Percentiles rank a stretch among this genome's conserved stretches.
Conservation (phyloP, 2,113 vertebrate genomes). For the Caloenas nicobarica region DNA sequence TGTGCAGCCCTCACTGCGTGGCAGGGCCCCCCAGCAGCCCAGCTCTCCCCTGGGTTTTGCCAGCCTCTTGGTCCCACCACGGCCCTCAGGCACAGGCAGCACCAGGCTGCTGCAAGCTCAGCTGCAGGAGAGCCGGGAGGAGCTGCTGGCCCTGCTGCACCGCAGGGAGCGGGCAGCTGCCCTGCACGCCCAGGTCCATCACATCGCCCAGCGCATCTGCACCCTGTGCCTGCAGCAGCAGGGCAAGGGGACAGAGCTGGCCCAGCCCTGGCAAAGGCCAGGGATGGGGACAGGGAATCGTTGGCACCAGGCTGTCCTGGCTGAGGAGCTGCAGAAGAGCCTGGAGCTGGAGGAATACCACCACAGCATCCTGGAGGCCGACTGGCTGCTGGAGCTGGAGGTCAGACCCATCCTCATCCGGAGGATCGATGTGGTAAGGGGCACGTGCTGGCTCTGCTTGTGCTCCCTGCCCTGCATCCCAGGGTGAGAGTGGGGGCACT, state of each 20-base stretch:
- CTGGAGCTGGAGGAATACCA: constrained; percentile 56
- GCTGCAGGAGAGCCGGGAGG: neutral
- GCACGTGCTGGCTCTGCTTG: neutral
- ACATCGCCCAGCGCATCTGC: neutral
- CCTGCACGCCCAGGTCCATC: neutral
- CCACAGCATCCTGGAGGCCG: neutral
- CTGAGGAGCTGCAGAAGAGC: neutral
- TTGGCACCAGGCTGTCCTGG: neutral
- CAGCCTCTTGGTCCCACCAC: fast-evolving
- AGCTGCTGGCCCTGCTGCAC: constrained; percentile 38
- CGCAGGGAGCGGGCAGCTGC: fast-evolving
- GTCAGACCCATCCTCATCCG: constrained; percentile 29
- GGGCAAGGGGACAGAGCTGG: fast-evolving
- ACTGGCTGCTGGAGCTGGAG: constrained; percentile 65
- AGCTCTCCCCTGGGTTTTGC: neutral
- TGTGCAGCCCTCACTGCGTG: fast-evolving
- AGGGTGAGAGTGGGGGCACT: neutral
- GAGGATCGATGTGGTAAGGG: constrained; percentile 22
- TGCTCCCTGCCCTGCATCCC: fast-evolving
- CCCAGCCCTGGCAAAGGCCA: neutral
- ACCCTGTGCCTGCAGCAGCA: neutral
- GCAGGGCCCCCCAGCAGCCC: neutral
- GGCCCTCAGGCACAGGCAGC: fast-evolving
- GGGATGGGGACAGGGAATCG: fast-evolving
- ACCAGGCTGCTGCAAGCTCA: neutral